Evolutionary conservation across 1,140 invertebrate genomes (phyloP).

Genomic region (Eupeodes corollae): DNA sequence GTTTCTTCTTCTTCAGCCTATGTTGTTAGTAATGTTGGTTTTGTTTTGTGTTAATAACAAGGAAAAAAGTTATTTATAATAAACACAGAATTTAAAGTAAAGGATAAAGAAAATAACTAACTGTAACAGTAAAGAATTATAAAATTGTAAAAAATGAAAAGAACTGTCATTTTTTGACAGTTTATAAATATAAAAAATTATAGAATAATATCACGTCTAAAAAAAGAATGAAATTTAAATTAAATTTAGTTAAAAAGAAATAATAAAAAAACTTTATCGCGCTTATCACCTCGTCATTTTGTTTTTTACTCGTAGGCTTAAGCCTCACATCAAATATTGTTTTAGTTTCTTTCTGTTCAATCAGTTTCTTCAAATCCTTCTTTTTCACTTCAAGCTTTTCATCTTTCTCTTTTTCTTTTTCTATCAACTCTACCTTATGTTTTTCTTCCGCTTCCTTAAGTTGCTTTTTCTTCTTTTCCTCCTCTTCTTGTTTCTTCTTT

Average conservation of each 20-base stretch:
- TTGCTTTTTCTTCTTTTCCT: conserved; percentile 36
- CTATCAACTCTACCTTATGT: conserved; percentile 1
- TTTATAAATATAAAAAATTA: background rate
- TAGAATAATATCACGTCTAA: background rate
- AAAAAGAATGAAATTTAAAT: background rate
- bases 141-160: background rate
- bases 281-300: background rate
- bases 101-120: too few relatives aligned
- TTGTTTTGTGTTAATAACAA: too few relatives aligned
- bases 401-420: background rate
- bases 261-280: background rate
- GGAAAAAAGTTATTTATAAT: too few relatives aligned
- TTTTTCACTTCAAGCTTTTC: background rate
- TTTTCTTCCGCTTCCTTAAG: conserved; percentile 11
- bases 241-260: background rate
- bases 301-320: conserved; percentile 8
- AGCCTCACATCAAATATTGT: conserved; percentile 20
- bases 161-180: background rate
- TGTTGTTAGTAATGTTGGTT: background rate
- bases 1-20: conserved; percentile 4
- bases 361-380: background rate
- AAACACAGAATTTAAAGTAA: too few relatives aligned
- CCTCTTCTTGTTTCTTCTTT: conserved; percentile 21
- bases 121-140: background rate
- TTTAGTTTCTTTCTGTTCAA: conserved; percentile 9